A percentile compares a stretch with the other conserved stretches of the same genome.
Conservation (phyloP, 2,113 vertebrate species). For the Laticauda laticaudata region DNA sequence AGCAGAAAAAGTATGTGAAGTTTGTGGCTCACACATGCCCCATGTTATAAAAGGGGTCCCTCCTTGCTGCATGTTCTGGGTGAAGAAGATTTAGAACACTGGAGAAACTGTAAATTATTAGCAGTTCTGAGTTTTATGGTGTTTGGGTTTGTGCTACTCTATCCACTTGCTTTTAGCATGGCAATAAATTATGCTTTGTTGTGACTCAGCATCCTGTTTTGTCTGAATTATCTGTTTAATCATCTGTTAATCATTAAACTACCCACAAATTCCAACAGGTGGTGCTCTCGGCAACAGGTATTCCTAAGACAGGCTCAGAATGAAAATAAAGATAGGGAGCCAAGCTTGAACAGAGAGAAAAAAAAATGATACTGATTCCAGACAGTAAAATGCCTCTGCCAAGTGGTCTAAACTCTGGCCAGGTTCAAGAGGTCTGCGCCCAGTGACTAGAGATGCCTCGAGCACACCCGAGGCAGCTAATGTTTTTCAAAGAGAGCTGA, state of each 20-base stretch:
- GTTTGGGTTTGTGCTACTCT: background rate
- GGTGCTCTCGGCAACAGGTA: conserved; percentile 53
- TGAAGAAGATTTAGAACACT: background rate
- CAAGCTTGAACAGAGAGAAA: conserved; percentile 28
- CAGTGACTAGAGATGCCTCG: conserved; percentile 51
- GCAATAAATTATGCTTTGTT: conserved; percentile 6
- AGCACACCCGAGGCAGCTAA: conserved; percentile 58
- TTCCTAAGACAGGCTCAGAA: conserved; percentile 37
- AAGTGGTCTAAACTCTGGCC: conserved; percentile 55
- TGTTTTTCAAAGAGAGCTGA: conserved; percentile 57
- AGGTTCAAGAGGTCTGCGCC: conserved; percentile 60
- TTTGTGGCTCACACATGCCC: background rate
- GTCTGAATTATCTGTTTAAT: background rate
- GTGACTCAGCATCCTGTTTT: background rate
- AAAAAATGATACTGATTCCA: conserved; percentile 36
- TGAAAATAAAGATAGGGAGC: conserved; percentile 42
- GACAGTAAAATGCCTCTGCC: conserved; percentile 48
- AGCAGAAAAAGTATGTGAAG: background rate
- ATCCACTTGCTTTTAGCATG: background rate
- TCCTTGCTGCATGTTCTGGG: accelerated
- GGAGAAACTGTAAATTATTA: background rate
- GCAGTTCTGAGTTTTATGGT: background rate
- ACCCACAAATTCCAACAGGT: conserved; percentile 48
- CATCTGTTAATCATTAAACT: conserved; percentile 53
- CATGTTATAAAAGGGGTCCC: background rate